Conservation (phyloP, 2,113 vertebrate species). For the Miniopterus natalensis region DNA sequence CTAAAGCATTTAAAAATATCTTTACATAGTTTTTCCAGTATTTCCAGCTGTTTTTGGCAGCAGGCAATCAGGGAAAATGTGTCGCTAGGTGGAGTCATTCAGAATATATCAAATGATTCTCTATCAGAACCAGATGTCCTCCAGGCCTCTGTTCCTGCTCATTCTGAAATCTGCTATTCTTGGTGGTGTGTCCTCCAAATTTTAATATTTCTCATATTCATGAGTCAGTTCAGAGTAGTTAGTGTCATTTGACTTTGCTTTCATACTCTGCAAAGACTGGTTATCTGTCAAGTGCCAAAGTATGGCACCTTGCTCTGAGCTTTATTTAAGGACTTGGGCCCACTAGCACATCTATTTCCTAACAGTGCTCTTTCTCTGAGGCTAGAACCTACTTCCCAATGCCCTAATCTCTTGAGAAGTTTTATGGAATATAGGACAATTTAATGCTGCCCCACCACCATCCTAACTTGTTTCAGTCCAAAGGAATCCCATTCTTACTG, state of each 20-base stretch:
- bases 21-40: not conserved
- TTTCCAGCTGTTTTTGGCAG: constrained; percentile 2
- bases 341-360: not conserved
- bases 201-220: not conserved
- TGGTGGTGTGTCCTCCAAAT: not conserved
- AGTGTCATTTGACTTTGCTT: not conserved
- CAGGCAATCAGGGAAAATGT: not conserved
- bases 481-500: not conserved
- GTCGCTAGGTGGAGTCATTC: not conserved
- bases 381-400: not conserved
- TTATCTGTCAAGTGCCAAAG: not conserved
- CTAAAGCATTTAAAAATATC: not conserved
- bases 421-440: not conserved
- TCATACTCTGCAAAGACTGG: not conserved
- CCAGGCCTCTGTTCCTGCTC: not conserved
- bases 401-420: not conserved
- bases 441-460: not conserved
- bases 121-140: not conserved
- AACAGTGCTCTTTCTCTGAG: not conserved
- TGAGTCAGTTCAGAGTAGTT: not conserved
- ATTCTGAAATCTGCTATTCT: not conserved
- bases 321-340: not conserved
- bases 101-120: not conserved
- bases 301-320: not conserved
- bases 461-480: not conserved